A percentile compares a stretch with the other conserved stretches of the same genome.
Evolutionary conservation across 1,140 invertebrate species (phyloP).

Genomic region (Heliconius hewitsoni): DNA sequence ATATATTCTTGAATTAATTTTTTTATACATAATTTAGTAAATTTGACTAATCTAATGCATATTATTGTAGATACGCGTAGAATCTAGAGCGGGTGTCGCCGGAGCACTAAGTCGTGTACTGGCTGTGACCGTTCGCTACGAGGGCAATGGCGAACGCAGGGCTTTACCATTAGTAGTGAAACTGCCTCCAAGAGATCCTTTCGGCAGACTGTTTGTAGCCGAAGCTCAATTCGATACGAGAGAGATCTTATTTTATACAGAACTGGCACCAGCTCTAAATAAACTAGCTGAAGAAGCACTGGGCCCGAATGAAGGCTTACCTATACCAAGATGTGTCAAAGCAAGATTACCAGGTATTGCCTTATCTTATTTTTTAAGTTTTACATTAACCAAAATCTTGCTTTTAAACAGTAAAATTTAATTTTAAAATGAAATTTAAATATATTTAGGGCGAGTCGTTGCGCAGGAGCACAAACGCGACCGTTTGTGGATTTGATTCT

Average conservation of each 20-base stretch:
- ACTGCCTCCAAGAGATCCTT: constrained; percentile 87
- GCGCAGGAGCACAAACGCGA: too few relatives aligned
- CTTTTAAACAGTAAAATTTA: neutral
- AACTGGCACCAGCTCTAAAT: constrained; percentile 82
- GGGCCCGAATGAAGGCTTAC: constrained; percentile 76
- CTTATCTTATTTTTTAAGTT: neutral
- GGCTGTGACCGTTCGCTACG: constrained; percentile 68
- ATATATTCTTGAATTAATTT: neutral
- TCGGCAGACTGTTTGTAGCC: constrained; percentile 88
- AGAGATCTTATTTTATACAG: constrained; percentile 91
- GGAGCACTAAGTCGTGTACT: constrained; percentile 70
- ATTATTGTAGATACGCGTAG: constrained; percentile 58
- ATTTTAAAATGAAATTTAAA: too few relatives aligned
- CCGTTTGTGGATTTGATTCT: too few relatives aligned
- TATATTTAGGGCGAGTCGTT: too few relatives aligned
- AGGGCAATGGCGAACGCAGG: constrained; percentile 56
- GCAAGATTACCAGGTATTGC: constrained; percentile 63
- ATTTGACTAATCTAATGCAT: neutral
- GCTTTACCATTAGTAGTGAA: constrained; percentile 87
- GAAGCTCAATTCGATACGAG: constrained; percentile 91
- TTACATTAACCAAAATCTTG: neutral
- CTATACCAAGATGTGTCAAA: constrained; percentile 72
- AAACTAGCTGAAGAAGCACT: constrained; percentile 73
- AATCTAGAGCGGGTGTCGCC: constrained; percentile 64
- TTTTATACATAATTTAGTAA: neutral